Percentiles rank a stretch among this genome's conserved stretches.
These are phyloP conservation scores for Uria aalge DNA, from an alignment of 2,113 vertebrate species.

Conservation along the genomic window DNA sequence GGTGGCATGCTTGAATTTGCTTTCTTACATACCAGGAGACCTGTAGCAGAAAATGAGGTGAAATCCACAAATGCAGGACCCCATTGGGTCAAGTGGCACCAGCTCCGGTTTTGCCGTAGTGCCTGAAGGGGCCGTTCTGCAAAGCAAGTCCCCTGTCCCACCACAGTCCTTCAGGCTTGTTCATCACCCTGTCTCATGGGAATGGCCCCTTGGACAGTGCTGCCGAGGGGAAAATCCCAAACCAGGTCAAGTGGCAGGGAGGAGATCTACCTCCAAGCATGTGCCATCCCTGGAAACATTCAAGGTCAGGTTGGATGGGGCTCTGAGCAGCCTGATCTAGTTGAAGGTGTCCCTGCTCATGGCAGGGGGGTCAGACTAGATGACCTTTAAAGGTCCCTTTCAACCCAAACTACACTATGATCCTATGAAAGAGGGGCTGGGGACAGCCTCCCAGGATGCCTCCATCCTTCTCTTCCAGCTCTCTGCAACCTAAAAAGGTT, in stretches of 20 bases:
- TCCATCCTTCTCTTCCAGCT: not conserved
- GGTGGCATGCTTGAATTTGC: slow-evolving; percentile 52
- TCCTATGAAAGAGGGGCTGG: not conserved
- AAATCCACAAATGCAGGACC: not conserved
- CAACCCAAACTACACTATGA: not conserved
- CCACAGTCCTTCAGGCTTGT: not conserved
- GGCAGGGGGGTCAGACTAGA: not conserved
- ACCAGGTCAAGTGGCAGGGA: not conserved
- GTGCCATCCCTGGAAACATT: not conserved
- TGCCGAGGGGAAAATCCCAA: not conserved
- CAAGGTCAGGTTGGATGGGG: not conserved
- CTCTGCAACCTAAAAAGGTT: not conserved
- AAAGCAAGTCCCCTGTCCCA: not conserved
- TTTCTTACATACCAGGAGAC: slow-evolving; percentile 35
- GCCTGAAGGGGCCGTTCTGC: not conserved
- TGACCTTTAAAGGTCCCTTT: not conserved
- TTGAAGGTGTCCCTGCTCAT: not conserved
- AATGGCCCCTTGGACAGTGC: not conserved
- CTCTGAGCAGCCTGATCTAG: not conserved
- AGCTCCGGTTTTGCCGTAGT: not conserved
- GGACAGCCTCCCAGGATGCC: not conserved
- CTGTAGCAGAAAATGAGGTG: slow-evolving; percentile 36
- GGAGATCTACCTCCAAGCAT: not conserved
- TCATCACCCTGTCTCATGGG: not conserved
- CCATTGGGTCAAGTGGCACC: not conserved